These are phyloP conservation scores for Anniella stebbinsi DNA, from an alignment of 2,797 vertebrate genomes.

Conservation along the genomic window DNA sequence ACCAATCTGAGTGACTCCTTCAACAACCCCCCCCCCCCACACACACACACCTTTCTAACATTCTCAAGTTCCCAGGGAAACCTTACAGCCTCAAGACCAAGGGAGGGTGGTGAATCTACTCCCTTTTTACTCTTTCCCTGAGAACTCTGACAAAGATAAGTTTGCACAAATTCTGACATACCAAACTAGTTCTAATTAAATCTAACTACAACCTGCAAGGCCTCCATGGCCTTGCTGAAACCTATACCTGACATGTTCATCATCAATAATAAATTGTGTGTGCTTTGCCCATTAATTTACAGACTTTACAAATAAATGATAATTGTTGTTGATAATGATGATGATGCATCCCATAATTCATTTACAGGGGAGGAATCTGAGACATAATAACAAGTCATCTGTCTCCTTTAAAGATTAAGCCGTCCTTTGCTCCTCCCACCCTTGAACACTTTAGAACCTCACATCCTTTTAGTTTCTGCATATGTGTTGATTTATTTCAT, in stretches of 20 bases:
- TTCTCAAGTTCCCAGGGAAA: no score
- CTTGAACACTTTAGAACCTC: not conserved
- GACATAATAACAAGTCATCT: not conserved
- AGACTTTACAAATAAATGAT: not conserved
- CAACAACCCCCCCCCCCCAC: no score
- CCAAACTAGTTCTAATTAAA: no score
- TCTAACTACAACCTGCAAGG: no score
- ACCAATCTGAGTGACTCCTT: no score
- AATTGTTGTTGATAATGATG: not conserved
- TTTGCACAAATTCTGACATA: no score
- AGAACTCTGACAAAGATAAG: no score
- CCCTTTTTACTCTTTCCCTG: no score
- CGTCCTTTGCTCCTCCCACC: not conserved
- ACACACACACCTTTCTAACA: no score
- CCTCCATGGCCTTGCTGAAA: no score
- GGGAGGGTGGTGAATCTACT: no score
- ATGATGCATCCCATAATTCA: not conserved
- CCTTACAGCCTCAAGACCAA: no score
- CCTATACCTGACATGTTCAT: not conserved
- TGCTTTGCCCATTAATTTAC: conserved; percentile 28
- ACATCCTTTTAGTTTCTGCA: not conserved
- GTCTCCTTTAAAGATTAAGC: not conserved
- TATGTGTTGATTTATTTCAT: not conserved
- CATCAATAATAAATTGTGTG: conserved; percentile 22
- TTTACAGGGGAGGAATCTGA: conserved; percentile 1